phyloP scores from a whole-genome alignment of 1,140 invertebrate genomes.

The Euglossa dilemma region DNA sequence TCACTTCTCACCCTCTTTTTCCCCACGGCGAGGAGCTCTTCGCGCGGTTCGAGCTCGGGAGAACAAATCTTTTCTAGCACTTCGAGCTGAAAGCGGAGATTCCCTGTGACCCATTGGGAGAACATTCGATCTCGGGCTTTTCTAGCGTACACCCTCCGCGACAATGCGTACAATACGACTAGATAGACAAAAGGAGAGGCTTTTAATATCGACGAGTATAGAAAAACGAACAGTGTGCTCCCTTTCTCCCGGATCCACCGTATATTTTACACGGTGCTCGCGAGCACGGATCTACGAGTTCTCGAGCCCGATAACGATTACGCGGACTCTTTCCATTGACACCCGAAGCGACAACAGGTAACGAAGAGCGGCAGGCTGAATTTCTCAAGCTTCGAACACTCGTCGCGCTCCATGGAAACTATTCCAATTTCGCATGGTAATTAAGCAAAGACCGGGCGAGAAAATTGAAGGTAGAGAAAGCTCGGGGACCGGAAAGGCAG shows the following conservation, averaged over 20 bases:
- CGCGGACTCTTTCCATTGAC: too few relatives aligned
- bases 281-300: too few relatives aligned
- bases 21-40: background rate
- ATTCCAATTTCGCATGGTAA: background rate
- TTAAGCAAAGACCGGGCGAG: background rate
- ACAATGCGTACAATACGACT: conserved; percentile 2
- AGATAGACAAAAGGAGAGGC: conserved; percentile 30
- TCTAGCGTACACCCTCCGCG: background rate
- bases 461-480: background rate
- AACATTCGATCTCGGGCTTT: conserved; percentile 49
- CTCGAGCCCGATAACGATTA: background rate
- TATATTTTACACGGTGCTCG: background rate
- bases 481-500: background rate
- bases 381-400: too few relatives aligned
- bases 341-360: too few relatives aligned
- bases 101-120: conserved; percentile 56
- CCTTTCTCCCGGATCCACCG: background rate
- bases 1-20: conserved; percentile 16
- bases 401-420: too few relatives aligned
- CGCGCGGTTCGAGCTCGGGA: background rate
- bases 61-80: conserved; percentile 41
- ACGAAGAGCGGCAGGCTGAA: background rate
- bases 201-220: conserved; percentile 41
- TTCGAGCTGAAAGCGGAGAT: conserved; percentile 28
- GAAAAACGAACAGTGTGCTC: conserved; percentile 8